Evolutionary conservation across 2,888 invertebrate species (phyloP).

Genomic region (Dicycla oo): DNA sequence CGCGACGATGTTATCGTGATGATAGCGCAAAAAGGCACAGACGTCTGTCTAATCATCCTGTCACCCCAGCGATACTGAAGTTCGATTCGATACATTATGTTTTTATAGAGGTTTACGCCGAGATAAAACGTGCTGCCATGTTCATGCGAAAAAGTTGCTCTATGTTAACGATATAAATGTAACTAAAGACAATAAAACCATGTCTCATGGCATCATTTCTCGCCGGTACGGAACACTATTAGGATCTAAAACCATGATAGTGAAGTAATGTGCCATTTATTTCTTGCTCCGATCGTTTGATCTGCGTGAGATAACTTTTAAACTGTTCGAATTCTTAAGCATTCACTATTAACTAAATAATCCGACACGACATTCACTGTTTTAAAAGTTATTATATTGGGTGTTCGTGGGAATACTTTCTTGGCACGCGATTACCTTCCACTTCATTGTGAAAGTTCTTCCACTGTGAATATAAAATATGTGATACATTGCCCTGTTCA

Average conservation of each 20-base stretch:
- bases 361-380: slow-evolving; percentile 53
- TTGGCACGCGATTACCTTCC: slow-evolving; percentile 72
- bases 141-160: slow-evolving; percentile 26
- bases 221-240: slow-evolving; percentile 15
- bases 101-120: slow-evolving; percentile 50
- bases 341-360: slow-evolving; percentile 51
- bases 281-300: slow-evolving; percentile 27
- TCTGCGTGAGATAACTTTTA: slow-evolving; percentile 47
- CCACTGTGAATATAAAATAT: slow-evolving; percentile 56
- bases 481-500: slow-evolving; percentile 44
- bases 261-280: slow-evolving; percentile 34
- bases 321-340: slow-evolving; percentile 49
- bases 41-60: slow-evolving; percentile 66
- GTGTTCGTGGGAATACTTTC: slow-evolving; percentile 70
- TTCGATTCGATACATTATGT: slow-evolving; percentile 59
- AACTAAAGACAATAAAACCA: slow-evolving; percentile 41
- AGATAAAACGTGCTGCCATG: slow-evolving; percentile 40
- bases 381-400: slow-evolving; percentile 58
- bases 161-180: slow-evolving; percentile 27
- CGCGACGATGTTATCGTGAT: slow-evolving; percentile 80
- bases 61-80: slow-evolving; percentile 52
- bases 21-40: slow-evolving; percentile 76
- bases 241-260: slow-evolving; percentile 26
- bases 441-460: slow-evolving; percentile 72
- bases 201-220: slow-evolving; percentile 8